Base-by-base conservation (phyloP, 92 coral and sea anemone species). In the Phenganax subtilis region DNA sequence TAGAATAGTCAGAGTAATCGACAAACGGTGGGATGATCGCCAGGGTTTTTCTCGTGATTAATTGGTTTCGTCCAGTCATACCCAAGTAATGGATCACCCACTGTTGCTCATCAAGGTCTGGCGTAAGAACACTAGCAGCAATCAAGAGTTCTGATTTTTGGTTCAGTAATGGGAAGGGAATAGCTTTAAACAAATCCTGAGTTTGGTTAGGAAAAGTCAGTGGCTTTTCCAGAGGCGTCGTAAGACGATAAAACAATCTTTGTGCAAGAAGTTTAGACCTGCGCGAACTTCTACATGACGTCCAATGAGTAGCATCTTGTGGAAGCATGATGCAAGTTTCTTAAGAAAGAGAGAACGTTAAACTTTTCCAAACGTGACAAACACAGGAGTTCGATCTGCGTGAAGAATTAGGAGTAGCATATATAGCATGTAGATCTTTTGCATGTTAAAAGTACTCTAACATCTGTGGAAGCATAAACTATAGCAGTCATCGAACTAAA, bases 151-250 rank as follows among this genome's bases (percentile, higher is more conserved):
- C 28, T 16, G 63, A 54, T 27, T 60, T 52, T 54, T 75, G 80
- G 62, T 75, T 55, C 47, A 75, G 37, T 47, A 75, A 54, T 53
- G 80, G 80, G 29, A 75, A 75, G 1, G 80, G 61, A n/a, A 75
- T 62, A 54, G 80, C 80, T 55, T 75, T 63, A 8, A 75, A 55
- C 15, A 75, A 62, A 54, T 75, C 28, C 0, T 15, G 12, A 53
- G 80, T 75, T 15, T 75, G 37, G 31, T 52, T 54, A 75, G 80
- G 80, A 75, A 53, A 75, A 12, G 9, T 4, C 9, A 53, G 60
- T 57, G 61, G 62, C 16, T 52, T 12, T 8, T 54, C 63, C 3
- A 27, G 80, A 53, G 80, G 80, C n/a, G 63, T 75, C 0, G 80
- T 75, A 11, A 75, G 80, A 17, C 28, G 54, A 31, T 75, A 75